These are phyloP conservation scores for Oxyruncus cristatus DNA, from an alignment of 2,113 vertebrate genomes.

Conservation along the genomic window DNA sequence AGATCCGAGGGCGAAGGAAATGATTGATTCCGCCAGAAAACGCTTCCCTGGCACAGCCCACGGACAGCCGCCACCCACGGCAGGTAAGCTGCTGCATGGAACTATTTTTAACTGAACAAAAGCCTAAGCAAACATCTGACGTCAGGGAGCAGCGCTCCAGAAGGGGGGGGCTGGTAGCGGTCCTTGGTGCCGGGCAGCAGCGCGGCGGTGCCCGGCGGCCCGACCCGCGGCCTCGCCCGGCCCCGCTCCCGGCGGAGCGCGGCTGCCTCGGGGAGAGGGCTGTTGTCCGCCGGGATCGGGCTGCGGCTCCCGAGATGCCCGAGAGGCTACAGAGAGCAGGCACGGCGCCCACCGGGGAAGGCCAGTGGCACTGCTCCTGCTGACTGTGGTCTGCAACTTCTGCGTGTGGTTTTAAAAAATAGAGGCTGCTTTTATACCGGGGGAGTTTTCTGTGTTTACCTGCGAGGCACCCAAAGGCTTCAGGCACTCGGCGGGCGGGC, in stretches of 20 bases:
- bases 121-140: not conserved
- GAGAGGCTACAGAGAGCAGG: not conserved
- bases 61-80: not conserved
- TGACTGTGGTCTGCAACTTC: not conserved
- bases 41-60: not conserved
- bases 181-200: not conserved
- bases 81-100: conserved; percentile 33
- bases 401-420: rapidly evolving
- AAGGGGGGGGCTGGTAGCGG: not conserved
- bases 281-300: not conserved
- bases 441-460: not conserved
- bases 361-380: not conserved
- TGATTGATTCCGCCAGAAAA: not conserved
- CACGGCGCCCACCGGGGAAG: not conserved
- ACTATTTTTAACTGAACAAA: conserved; percentile 52
- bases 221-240: not conserved
- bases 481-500: not conserved
- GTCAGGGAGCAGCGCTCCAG: not conserved
- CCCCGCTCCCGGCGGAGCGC: not conserved
- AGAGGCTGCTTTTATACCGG: not conserved
- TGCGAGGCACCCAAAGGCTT: not conserved
- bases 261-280: not conserved
- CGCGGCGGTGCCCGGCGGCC: not conserved
- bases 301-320: not conserved
- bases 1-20: not conserved